Conservation (phyloP, 2,888 invertebrate species). For the Lampropteryx suffumata region DNA sequence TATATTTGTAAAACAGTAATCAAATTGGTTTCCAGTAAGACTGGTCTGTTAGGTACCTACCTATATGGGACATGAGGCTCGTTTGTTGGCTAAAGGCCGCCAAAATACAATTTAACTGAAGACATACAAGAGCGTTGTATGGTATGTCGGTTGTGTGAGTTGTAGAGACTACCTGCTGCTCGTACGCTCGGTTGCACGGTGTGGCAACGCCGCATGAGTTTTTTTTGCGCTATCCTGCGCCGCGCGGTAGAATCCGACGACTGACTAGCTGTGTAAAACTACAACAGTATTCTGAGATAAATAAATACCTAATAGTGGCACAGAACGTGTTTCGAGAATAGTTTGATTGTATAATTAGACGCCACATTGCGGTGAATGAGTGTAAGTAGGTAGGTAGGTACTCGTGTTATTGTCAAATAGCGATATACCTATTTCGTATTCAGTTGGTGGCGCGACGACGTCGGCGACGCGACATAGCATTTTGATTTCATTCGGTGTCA, state of each 20-base stretch:
- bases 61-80: conserved; percentile 70
- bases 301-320: conserved; percentile 49
- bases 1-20: conserved; percentile 29
- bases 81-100: conserved; percentile 30
- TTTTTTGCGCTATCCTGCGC: conserved; percentile 73
- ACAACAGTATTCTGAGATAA: conserved; percentile 52
- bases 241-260: conserved; percentile 46
- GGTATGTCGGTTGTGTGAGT: conserved; percentile 59
- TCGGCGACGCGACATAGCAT: conserved; percentile 38
- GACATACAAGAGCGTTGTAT: conserved; percentile 40
- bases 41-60: conserved; percentile 19
- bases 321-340: conserved; percentile 58
- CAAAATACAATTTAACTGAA: background rate
- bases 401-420: conserved; percentile 43
- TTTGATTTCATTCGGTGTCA: conserved; percentile 73
- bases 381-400: conserved; percentile 17
- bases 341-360: conserved; percentile 55
- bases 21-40: conserved; percentile 62
- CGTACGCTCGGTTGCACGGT: conserved; percentile 73
- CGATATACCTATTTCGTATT: conserved; percentile 54
- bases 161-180: conserved; percentile 72
- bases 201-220: conserved; percentile 78
- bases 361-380: conserved; percentile 52
- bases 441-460: conserved; percentile 44
- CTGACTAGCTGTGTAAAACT: conserved; percentile 55